phyloP scores from a whole-genome alignment of 2,888 invertebrate species.

The Caenorhabditis japonica region DNA sequence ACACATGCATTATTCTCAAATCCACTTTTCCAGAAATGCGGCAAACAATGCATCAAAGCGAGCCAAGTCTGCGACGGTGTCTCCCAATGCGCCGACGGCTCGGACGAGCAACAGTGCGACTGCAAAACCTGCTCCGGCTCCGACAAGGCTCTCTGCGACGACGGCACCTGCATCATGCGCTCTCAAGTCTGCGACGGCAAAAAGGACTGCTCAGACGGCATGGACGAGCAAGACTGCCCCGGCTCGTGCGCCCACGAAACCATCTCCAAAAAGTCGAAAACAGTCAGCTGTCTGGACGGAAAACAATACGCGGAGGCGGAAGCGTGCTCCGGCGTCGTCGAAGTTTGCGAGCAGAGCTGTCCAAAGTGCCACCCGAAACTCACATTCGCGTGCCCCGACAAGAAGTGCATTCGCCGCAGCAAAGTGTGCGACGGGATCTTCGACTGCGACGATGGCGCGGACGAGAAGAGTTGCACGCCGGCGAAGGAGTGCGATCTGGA shows the following conservation, averaged over 20 bases:
- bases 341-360: slow-evolving; percentile 51
- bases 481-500: slow-evolving; percentile 36
- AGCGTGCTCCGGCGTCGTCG: slow-evolving; percentile 63
- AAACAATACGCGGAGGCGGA: slow-evolving; percentile 54
- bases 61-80: slow-evolving; percentile 68
- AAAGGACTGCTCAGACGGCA: slow-evolving; percentile 65
- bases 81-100: slow-evolving; percentile 64
- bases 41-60: slow-evolving; percentile 60
- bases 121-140: slow-evolving; percentile 68
- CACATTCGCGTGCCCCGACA: slow-evolving; percentile 60
- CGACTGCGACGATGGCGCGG: slow-evolving; percentile 66
- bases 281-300: slow-evolving; percentile 45
- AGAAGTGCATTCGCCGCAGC: slow-evolving; percentile 58
- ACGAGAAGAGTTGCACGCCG: slow-evolving; percentile 62
- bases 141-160: slow-evolving; percentile 63
- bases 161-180: slow-evolving; percentile 65
- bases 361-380: slow-evolving; percentile 58
- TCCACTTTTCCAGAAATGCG: slow-evolving; percentile 63
- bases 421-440: slow-evolving; percentile 67
- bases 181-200: slow-evolving; percentile 67
- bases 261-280: slow-evolving; percentile 14
- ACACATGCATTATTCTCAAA: too few species aligned
- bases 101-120: slow-evolving; percentile 68
- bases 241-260: slow-evolving; percentile 60
- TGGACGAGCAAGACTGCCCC: slow-evolving; percentile 70